A percentile compares a stretch with the other conserved stretches of the same genome.
These are phyloP conservation scores for Brachionus manjavacas DNA, from an alignment of 1,140 invertebrate species.

Conservation along the genomic window DNA sequence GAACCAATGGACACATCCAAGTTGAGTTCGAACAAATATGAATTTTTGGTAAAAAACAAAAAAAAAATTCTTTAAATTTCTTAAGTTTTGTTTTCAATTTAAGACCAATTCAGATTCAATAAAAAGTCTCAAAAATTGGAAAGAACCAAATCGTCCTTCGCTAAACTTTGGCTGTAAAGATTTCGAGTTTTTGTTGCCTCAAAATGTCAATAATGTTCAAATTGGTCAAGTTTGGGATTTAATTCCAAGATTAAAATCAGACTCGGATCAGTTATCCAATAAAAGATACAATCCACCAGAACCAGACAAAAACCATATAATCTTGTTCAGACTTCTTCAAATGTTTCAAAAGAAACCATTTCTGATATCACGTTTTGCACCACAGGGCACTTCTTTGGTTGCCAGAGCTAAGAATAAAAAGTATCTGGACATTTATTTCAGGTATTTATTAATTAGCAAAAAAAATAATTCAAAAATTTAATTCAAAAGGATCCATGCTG, in stretches of 20 bases:
- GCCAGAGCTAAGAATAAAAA: constrained; percentile 51
- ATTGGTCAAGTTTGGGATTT: not conserved
- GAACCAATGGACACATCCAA: constrained; percentile 15
- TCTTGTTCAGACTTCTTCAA: constrained; percentile 47
- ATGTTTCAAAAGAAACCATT: constrained; percentile 55
- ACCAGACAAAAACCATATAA: not conserved
- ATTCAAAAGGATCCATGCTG: constrained; percentile 55
- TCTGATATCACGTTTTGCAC: constrained; percentile 52
- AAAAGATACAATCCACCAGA: constrained; percentile 43
- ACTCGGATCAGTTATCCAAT: not conserved
- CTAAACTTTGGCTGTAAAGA: constrained; percentile 20
- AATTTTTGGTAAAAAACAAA: not conserved
- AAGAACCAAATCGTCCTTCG: not conserved
- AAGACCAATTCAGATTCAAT: constrained; percentile 17
- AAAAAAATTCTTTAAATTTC: not conserved
- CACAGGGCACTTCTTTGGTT: constrained; percentile 52
- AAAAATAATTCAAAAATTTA: not conserved
- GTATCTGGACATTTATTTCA: constrained; percentile 55
- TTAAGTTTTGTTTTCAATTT: not conserved
- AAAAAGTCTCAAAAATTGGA: constrained; percentile 5
- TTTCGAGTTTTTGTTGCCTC: constrained; percentile 8
- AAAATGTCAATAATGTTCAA: not conserved
- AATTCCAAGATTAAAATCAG: not conserved
- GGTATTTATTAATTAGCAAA: constrained; percentile 47
- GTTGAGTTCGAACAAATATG: not conserved